Evolutionary conservation across 23 tunicate species (phyloP).

Genomic region (Clavelina lepadiformis): DNA sequence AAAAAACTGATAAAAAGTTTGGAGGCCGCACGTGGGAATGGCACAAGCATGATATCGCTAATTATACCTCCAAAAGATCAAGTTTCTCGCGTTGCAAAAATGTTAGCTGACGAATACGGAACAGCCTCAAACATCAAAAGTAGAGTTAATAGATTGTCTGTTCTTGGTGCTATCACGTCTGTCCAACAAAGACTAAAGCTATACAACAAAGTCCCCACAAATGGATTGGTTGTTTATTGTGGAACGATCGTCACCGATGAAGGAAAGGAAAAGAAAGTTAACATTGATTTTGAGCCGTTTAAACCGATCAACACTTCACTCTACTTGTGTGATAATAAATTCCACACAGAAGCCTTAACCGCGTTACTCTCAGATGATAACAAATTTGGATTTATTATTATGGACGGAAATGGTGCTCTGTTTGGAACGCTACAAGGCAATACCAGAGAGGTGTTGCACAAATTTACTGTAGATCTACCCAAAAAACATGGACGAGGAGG

Average conservation of each 20-base stretch:
- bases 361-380: conserved; percentile 93
- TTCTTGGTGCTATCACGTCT: conserved; percentile 94
- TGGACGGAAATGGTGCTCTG: conserved; percentile 99
- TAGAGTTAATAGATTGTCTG: conserved; percentile 93
- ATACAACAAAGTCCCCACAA: conserved; percentile 88
- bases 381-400: conserved; percentile 91
- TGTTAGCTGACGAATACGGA: conserved; percentile 99
- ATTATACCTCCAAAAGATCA: conserved; percentile 99
- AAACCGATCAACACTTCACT: conserved; percentile 97
- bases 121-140: conserved; percentile 98
- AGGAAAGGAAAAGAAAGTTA: conserved; percentile 98
- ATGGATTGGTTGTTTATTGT: conserved; percentile 99
- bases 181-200: conserved; percentile 94
- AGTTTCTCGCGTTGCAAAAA: conserved; percentile 87
- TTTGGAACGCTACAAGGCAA: conserved; percentile 97
- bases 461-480: conserved; percentile 93
- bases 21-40: conserved; percentile 99
- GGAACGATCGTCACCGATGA: conserved; percentile 99
- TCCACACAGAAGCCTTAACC: conserved; percentile 96
- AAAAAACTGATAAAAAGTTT: conserved; percentile 93
- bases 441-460: conserved; percentile 94
- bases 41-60: conserved; percentile 98
- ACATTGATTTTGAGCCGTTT: conserved; percentile 99
- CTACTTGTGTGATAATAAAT: conserved; percentile 94
- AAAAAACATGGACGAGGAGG: conserved; percentile 99